Evolutionary conservation across 2,113 vertebrate genomes (phyloP).

Genomic region (Coregonus clupeaformis): DNA sequence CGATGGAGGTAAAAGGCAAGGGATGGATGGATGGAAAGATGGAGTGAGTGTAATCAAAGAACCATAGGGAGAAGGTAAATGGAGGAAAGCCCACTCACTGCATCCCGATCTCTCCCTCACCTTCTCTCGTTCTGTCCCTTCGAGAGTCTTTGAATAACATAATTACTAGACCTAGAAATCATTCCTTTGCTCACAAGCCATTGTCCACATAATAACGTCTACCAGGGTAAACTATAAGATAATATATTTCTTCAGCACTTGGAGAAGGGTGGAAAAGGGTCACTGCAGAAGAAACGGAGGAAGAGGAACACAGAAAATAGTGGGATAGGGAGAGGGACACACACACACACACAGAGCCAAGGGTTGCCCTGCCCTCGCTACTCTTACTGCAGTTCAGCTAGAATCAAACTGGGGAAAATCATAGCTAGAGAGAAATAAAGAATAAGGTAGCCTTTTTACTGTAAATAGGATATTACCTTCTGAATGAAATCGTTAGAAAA

Average conservation of each 20-base stretch:
- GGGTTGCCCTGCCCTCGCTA: no score
- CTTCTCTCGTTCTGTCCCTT: neutral
- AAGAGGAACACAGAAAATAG: no score
- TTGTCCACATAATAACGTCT: neutral
- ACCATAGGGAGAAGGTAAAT: slow-evolving; percentile 3
- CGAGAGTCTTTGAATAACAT: no score
- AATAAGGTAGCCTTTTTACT: no score
- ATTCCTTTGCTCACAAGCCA: neutral
- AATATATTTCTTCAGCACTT: neutral
- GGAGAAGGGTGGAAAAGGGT: neutral
- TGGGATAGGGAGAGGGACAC: no score
- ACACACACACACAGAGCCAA: neutral
- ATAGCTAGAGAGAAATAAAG: neutral
- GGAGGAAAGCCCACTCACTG: neutral
- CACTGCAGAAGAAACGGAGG: no score
- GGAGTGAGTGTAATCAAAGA: slow-evolving; percentile 30
- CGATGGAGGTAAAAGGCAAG: neutral
- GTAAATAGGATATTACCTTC: neutral
- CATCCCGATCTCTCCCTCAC: neutral
- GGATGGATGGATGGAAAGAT: neutral
- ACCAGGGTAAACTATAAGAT: neutral
- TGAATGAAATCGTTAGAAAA: neutral
- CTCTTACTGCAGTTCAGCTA: no score
- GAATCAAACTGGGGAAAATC: no score
- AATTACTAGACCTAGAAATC: no score